Evolutionary conservation across 2,797 vertebrate genomes (phyloP).

Genomic region (Acipenser oxyrinchus): DNA sequence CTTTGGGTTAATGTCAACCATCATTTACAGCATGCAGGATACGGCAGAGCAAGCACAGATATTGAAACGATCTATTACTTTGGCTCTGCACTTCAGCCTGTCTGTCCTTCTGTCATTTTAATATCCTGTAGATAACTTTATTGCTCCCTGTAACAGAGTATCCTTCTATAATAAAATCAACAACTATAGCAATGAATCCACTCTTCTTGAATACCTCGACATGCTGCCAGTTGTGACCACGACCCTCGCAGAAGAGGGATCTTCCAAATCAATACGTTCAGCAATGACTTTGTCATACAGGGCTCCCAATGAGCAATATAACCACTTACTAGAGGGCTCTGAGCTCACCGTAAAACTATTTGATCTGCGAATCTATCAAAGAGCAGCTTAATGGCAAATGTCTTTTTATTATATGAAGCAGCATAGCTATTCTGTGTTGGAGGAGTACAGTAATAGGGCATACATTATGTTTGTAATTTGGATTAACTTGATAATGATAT

Average conservation of each 20-base stretch:
- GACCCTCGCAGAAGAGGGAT: too few relatives aligned
- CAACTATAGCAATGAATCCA: too few relatives aligned
- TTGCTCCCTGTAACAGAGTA: background rate
- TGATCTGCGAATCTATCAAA: too few relatives aligned
- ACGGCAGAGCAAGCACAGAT: background rate
- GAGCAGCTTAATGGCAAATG: too few relatives aligned
- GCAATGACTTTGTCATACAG: too few relatives aligned
- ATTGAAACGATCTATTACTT: background rate
- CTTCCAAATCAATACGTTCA: too few relatives aligned
- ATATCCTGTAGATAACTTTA: background rate
- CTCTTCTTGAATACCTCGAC: too few relatives aligned
- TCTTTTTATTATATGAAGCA: slow-evolving; percentile 28
- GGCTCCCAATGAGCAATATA: too few relatives aligned
- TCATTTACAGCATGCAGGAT: background rate
- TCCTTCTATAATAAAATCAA: too few relatives aligned
- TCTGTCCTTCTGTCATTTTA: background rate
- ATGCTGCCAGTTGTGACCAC: too few relatives aligned
- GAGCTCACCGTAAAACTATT: too few relatives aligned
- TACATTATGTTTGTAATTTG: slow-evolving; percentile 35
- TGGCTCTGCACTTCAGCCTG: background rate
- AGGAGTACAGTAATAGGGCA: slow-evolving; percentile 26
- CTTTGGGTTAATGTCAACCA: background rate
- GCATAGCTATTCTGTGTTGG: slow-evolving; percentile 31
- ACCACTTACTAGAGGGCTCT: too few relatives aligned
- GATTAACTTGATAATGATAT: slow-evolving; percentile 44